Evolutionary conservation across 1,140 invertebrate genomes (phyloP), one percentile per base, ranked within the genome.

Genomic region (Eurytemora carolleeae): DNA sequence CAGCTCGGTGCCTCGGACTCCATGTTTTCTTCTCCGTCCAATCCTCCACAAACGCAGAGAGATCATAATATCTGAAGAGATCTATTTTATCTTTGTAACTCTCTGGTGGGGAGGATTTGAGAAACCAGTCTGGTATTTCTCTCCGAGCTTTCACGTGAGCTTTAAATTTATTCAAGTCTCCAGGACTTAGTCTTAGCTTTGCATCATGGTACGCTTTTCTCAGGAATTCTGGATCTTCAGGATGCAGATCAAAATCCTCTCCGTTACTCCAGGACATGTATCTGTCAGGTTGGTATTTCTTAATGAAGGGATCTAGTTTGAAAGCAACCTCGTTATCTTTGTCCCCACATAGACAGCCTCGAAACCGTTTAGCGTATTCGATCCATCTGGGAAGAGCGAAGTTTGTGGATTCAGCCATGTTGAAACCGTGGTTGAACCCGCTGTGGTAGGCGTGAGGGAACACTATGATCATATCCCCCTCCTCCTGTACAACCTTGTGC

Each of bases 401-500:
- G 76, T 99, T 99, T 0, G 94, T 98, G 0, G 93, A 96, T 73
- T 99, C 95, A 0, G 95, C 95, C 7, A 44, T 12, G n/a, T 44
- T 44, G 66, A 93, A 96, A 2, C 93, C 93, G 75, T 96, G 90
- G 73, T 97, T 97, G 66, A 93, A 63, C 1, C 52, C 57, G 16
- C 56, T 85, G 75, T 95, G 91, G 70, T 95, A 95, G 0, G 87
- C 89, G 73, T 87, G 95, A 0, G 94, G 94, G 75, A 98, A 98
- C 1, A 93, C 98, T 22, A 98, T 94, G 82, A 98, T 98, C 63
- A 98, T 91, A 74, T 98, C 92, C 1, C 92, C 90, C n/a, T 80
- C 78, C 70, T 93, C 85, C 76, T 98, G 93, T 0, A 90, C 93
- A 52, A 98, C 24, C 2, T 52, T 26, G 26, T 61, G 60, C 18